Evolutionary conservation across 2,888 invertebrate genomes (phyloP), one percentile per base, ranked within the genome.

Genomic region (Sminthurides aquaticus): DNA sequence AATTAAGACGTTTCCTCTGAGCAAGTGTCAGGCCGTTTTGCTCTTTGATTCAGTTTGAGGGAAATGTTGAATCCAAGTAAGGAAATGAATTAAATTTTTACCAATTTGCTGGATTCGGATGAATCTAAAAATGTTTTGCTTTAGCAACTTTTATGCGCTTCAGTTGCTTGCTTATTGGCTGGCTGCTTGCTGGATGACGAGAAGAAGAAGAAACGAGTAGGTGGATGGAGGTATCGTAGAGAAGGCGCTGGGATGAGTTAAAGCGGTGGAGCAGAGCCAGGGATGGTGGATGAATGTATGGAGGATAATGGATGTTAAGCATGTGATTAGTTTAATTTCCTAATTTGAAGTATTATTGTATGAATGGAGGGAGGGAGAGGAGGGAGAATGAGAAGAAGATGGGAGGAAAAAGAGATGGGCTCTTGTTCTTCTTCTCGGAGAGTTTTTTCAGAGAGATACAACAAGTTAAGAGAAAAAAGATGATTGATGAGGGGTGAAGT

Each of bases 401-500:
- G n/a, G n/a, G 29, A 29, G 34, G 20, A 57, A 15, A 20, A 57
- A 29, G 34, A 29, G 28, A 57, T 28, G 57, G 22, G 27, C 43
- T 34, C 8, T 34, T 34, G 43, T 34, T 34, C 43, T 34, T 34
- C 43, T 34, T 34, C 43, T 34, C 43, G 43, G 43, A n/a, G n/a
- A 34, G 8, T 34, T 34, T 34, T 34, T 34, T 15, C 43, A 34
- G 8, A 34, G 43, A 34, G 43, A 34, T 34, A 15, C 8, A 34
- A 34, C 8, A 15, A 34, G 8, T 34, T 34, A 34, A 29, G 29
- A 57, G 56, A 57, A 62, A 62, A 57, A 57, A 62, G 48, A 57
- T 62, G 62, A 62, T 62, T 62, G 62, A 62, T 62, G 62, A 62
- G 62, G 57, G 62, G 62, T 62, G 62, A 62, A 62, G 62, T 62